Base-by-base conservation (phyloP, 2,888 invertebrate species). In the Sesia apiformis region DNA sequence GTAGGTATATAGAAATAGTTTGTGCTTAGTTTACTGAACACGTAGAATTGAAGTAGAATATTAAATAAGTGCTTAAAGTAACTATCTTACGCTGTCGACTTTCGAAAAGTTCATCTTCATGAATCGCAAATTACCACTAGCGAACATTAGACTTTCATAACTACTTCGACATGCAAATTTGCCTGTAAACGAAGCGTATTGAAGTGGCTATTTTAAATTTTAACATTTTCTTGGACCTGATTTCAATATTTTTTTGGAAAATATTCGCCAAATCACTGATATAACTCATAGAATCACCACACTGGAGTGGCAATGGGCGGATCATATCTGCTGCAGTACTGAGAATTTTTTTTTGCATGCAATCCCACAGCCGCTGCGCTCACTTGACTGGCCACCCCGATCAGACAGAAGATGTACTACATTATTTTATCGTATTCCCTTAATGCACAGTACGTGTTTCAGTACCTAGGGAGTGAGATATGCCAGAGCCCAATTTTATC, bases 171-270 rank as follows among this genome's bases (percentile, higher is more conserved):
- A 60, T 63, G 62, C 38, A 63, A 67, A 66, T 59, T 59, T 58
- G 49, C 51, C 56, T 56, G 56, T 56, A 67, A 70, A 69, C 63
- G 68, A 67, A 61, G 62, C 64, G 60, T 60, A 68, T 67, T 70
- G 61, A 66, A 61, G 62, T 42, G 54, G 57, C 63, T 60, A 46
- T 46, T 46, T 46, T 46, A 46, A 7, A 46, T 7, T 46, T 46
- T 8, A 7, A 23, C 23, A 46, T 8, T 46, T 46, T 23, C 23
- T 46, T 46, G 46, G 46, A 46, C 7, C 8, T 0, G n/a, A 8
- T 23, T 8, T 23, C 23, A 1, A 23, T 23, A 46, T 46, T 46
- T 46, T 46, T 46, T 46, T 46, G 0, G 4, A n/a, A 23, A 23
- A 23, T 23, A 23, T 4, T 6, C 41, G 6, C 6, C 4, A 41